These are phyloP conservation scores for Eupsilia transversa DNA, from an alignment of 2,888 invertebrate genomes.

Conservation along the genomic window DNA sequence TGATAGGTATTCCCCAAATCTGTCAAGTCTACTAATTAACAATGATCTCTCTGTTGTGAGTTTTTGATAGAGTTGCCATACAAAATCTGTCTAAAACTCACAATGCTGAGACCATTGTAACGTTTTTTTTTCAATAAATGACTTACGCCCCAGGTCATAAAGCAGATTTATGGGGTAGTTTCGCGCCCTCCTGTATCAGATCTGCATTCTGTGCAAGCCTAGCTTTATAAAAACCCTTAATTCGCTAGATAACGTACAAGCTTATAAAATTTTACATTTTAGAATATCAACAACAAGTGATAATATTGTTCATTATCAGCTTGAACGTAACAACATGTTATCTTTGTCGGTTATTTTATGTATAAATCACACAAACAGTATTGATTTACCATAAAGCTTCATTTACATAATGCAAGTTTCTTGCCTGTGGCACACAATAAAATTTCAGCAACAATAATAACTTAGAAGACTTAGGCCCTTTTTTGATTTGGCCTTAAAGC, in stretches of 20 bases:
- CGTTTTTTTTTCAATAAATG: background rate
- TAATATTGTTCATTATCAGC: conserved; percentile 20
- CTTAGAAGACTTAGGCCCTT: too few relatives aligned
- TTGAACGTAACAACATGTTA: conserved; percentile 8
- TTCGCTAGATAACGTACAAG: background rate
- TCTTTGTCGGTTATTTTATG: conserved; percentile 23
- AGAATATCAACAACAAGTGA: conserved; percentile 2
- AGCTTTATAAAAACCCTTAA: background rate
- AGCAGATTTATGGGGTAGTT: background rate
- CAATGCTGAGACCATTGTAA: background rate
- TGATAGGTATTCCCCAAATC: background rate
- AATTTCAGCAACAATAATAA: background rate
- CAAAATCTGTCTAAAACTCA: background rate
- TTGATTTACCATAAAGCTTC: background rate
- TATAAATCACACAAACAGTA: background rate
- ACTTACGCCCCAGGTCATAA: background rate
- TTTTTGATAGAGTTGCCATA: background rate
- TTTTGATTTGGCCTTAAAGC: too few relatives aligned
- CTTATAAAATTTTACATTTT: conserved; percentile 5
- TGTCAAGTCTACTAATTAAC: background rate
- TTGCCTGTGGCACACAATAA: background rate
- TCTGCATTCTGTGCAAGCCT: too few relatives aligned
- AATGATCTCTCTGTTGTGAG: background rate
- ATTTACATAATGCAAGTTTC: background rate
- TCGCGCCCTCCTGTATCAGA: background rate